Base-by-base conservation (phyloP, 2,888 invertebrate species). In the Xestia c-nigrum region DNA sequence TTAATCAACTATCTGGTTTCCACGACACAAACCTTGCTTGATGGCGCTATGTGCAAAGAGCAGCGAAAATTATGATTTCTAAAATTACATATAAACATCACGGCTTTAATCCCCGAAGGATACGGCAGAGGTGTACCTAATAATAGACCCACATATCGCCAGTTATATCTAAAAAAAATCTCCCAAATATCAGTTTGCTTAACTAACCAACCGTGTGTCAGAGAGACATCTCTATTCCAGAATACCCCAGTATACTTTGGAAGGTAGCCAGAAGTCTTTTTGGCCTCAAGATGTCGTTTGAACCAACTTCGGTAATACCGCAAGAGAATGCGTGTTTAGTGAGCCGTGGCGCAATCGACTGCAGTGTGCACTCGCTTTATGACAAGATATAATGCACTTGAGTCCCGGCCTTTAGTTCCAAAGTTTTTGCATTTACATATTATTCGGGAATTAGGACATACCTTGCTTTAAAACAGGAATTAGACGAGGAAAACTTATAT, bases 251-350 rank as follows among this genome's bases (percentile, higher is more conserved):
- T 89, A 92, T 92, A 95, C 94, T 95, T 96, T 96, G 96, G 96
- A 92, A 87, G 87, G 69, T 86, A 87, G 94, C 96, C 96, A 96
- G 94, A 76, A 93, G 94, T 94, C 96, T 96, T 96, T 96, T 96
- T 96, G 96, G 96, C 96, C 92, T 95, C 93, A 96, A 96, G 96
- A 96, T 94, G 94, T 93, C 93, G 93, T 95, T 95, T 90, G 87
- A 85, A 87, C 83, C 91, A 95, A 95, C 94, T 96, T 95, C 90
- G 86, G 89, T 88, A 92, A 93, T 94, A 91, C 87, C 46, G 50
- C 85, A 74, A 89, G 90, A 88, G 87, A 86, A 89, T 91, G 89
- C 91, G 90, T 91, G 92, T 86, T 91, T 88, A 91, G 90, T 90
- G 90, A 92, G 89, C 92, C 92, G 79, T 72, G n/a, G 31, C 43